phyloP scores from a whole-genome alignment of 2,797 vertebrate genomes.

The Hypotaenidia philippensis region DNA sequence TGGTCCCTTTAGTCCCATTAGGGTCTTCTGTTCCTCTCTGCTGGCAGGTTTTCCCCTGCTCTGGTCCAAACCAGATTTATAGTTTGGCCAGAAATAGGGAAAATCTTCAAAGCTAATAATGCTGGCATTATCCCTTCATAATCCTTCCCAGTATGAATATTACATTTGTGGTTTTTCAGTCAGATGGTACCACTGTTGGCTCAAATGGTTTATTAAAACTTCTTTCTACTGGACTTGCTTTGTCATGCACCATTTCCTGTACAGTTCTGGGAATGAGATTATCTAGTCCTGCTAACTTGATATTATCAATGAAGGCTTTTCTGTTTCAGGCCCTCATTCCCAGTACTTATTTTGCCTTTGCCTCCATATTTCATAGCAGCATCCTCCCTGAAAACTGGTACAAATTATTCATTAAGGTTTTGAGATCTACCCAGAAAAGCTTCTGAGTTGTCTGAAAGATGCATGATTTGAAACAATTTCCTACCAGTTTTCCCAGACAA shows the following conservation, averaged over 20 bases:
- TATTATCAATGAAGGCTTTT: background rate
- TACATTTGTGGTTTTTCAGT: slow-evolving; percentile 22
- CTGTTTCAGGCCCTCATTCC: background rate
- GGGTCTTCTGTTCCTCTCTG: background rate
- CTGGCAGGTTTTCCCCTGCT: background rate
- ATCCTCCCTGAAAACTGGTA: background rate
- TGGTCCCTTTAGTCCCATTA: background rate
- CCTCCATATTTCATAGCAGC: background rate
- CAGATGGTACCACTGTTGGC: slow-evolving; percentile 19
- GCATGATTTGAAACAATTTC: background rate
- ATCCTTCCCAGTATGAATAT: slow-evolving; percentile 31
- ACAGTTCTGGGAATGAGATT: background rate
- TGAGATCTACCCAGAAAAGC: background rate
- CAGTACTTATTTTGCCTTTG: background rate
- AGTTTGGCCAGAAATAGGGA: background rate
- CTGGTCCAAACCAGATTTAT: slow-evolving; percentile 23
- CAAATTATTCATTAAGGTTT: background rate
- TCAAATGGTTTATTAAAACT: slow-evolving; percentile 23
- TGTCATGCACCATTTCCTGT: background rate
- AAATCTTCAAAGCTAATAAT: slow-evolving; percentile 44
- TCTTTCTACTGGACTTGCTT: background rate
- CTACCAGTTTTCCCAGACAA: background rate
- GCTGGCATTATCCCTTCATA: slow-evolving; percentile 30
- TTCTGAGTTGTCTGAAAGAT: background rate
- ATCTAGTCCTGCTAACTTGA: background rate